Base-by-base conservation (phyloP, 2,888 invertebrate species). In the Catocala fraxini region DNA sequence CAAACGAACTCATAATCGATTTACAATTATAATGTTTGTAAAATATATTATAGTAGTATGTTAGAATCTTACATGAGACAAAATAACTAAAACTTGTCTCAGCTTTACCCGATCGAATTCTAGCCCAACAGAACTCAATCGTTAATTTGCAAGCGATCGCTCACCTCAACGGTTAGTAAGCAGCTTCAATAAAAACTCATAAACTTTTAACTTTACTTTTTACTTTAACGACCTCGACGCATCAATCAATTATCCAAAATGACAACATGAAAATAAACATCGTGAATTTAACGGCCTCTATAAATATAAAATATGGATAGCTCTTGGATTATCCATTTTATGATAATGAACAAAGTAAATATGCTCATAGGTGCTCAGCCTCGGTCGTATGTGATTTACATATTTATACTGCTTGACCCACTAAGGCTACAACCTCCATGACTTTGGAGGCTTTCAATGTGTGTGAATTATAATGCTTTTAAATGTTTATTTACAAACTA, bases 391-490 rank as follows among this genome's bases (percentile, higher is more conserved):
- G 51, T 35, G 34, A 71, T 75, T 73, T 59, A 67, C 73, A 76
- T 76, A 75, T 77, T 65, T 52, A 65, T 65, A 54, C 55, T 34
- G 60, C 34, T 60, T 77, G 78, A 77, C 75, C 75, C 63, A 76
- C 60, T 69, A 60, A 77, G 6, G 35, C 1, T 39, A 39, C 35
- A 39, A 9, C 35, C 35, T 39, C 35, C 9, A 39, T 39, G 54
- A 25, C 41, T 55, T 49, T 45, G 13, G 11, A 11, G 12, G 33
- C 53, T 35, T 57, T 56, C 41, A 51, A 66, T 61, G 39, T 42
- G 13, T 42, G 47, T n/a, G 39, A 34, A 48, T 64, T 46, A 68
- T 34, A 39, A 39, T 39, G 35, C 35, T 39, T 39, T 39, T 7
- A 39, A 9, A 0, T 6, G 6, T 39, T 39, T 39, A 39, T 39